Evolutionary conservation across 2,797 vertebrate species (phyloP).

Genomic region (Limosa lapponica): DNA sequence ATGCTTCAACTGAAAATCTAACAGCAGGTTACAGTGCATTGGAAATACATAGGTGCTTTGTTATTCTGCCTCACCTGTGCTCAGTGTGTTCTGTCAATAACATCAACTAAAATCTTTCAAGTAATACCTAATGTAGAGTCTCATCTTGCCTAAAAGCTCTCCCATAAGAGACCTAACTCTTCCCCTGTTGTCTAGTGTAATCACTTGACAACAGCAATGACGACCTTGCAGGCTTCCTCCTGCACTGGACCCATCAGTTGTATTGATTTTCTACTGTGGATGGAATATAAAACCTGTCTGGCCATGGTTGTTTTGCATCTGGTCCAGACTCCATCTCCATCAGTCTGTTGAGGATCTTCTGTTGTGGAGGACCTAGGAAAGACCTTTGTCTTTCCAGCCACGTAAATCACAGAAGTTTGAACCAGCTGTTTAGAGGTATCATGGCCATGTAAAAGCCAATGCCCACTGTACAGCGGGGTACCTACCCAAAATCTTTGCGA

Average conservation of each 20-base stretch:
- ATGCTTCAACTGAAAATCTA: not conserved
- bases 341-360: not conserved
- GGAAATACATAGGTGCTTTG: not conserved
- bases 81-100: not conserved
- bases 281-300: not conserved
- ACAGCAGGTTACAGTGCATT: not conserved
- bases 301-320: not conserved
- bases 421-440: not conserved
- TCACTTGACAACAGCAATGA: not conserved
- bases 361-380: not conserved
- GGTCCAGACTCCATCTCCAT: not conserved
- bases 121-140: not conserved
- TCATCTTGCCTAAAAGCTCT: not conserved
- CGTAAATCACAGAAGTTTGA: not conserved
- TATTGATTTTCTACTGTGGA: not conserved
- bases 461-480: not conserved
- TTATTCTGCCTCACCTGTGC: not conserved
- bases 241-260: not conserved
- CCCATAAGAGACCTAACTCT: not conserved
- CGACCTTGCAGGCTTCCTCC: not conserved
- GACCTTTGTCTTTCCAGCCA: not conserved
- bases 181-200: not conserved
- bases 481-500: not conserved
- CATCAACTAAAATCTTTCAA: not conserved
- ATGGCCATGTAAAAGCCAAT: rapidly evolving